These are phyloP conservation scores for Brachyhypopomus gauderio DNA, from an alignment of 2,113 vertebrate genomes.

Conservation along the genomic window DNA sequence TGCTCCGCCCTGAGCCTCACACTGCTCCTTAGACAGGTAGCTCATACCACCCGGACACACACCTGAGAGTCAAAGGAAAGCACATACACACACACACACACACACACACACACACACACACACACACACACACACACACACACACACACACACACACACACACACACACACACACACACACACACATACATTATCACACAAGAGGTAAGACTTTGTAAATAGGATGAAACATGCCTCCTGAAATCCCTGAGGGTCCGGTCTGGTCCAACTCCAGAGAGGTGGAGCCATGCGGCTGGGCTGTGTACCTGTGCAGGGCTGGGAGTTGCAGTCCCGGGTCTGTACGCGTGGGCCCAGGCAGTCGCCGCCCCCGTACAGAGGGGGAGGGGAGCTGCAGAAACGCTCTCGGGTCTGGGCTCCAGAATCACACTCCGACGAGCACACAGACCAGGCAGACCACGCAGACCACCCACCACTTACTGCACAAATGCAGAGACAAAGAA, in stretches of 20 bases:
- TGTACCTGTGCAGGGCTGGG: slow-evolving; percentile 79
- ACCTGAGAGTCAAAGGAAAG: slow-evolving; percentile 60
- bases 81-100: slow-evolving; percentile 1
- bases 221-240: too few relatives aligned
- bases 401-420: slow-evolving; percentile 80
- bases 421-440: slow-evolving; percentile 80
- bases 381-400: slow-evolving; percentile 75
- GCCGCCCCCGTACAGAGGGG: slow-evolving; percentile 60
- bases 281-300: too few relatives aligned
- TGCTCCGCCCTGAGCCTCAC: slow-evolving; percentile 70
- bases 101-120: too few relatives aligned
- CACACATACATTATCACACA: too few relatives aligned
- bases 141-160: neutral
- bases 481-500: neutral
- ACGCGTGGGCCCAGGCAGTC: slow-evolving; percentile 79
- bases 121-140: neutral
- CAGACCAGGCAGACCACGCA: slow-evolving; percentile 78
- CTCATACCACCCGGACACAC: slow-evolving; percentile 78
- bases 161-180: too few relatives aligned
- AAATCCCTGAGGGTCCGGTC: too few relatives aligned
- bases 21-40: slow-evolving; percentile 73
- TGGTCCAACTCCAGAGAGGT: too few relatives aligned
- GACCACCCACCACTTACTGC: slow-evolving; percentile 79
- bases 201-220: too few relatives aligned
- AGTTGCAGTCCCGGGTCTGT: slow-evolving; percentile 85